phyloP scores from a whole-genome alignment of 2,113 vertebrate genomes.

The Monarcha castaneiventris region DNA sequence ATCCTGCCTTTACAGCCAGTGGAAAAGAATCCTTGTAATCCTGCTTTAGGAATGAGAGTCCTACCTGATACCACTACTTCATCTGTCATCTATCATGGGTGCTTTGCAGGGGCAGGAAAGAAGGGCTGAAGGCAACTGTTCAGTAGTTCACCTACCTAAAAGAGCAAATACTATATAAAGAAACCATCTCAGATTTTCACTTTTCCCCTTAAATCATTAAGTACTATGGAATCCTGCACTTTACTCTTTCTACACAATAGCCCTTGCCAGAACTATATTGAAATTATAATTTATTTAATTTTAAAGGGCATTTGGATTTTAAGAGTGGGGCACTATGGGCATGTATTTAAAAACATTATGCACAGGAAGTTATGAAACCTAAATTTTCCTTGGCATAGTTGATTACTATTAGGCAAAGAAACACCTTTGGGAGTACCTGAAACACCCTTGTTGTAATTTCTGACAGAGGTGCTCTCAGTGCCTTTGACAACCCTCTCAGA shows the following conservation, averaged over 20 bases:
- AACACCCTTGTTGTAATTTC: not conserved
- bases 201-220: not conserved
- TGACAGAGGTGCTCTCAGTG: not conserved
- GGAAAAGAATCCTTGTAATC: not conserved
- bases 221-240: not conserved
- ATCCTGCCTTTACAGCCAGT: not conserved
- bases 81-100: not conserved
- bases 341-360: not conserved
- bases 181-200: not conserved
- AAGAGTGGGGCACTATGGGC: not conserved
- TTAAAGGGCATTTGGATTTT: not conserved
- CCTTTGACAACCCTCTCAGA: not conserved
- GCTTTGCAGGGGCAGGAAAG: not conserved
- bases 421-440: not conserved
- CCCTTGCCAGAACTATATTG: not conserved
- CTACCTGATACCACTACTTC: not conserved
- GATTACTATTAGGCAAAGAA: not conserved
- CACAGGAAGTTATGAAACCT: not conserved
- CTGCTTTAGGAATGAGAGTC: not conserved
- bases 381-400: not conserved
- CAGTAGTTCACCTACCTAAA: not conserved
- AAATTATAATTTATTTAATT: not conserved
- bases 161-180: not conserved
- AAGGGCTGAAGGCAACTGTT: not conserved
- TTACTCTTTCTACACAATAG: not conserved